Base-by-base conservation (phyloP, 2,888 invertebrate genomes). In the Pomacea canaliculata region DNA sequence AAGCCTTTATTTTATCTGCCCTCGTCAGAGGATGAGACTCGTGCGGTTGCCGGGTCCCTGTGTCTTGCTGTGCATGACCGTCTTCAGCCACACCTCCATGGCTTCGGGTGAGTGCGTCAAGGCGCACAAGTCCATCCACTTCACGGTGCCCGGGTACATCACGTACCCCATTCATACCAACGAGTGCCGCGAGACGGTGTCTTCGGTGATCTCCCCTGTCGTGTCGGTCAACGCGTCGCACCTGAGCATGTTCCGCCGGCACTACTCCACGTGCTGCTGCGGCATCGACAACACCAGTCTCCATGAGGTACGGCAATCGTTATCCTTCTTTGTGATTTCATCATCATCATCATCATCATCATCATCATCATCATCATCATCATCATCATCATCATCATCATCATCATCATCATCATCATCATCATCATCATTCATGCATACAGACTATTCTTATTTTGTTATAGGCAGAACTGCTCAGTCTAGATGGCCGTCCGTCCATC, bases 121-220 rank as follows among this genome's bases (percentile, higher is more conserved):
- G 63, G 68, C 62, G 5, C 74, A 74, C 74, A 74, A 69, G 62
- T 74, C 74, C 62, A 62, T 69, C 60, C 74, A 74, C 67, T 74
- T 74, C 69, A 69, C 62, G 2, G 62, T 74, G 49, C 74, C 74
- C 9, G 74, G 74, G 23, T 74, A 74, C 27, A 27, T 74, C 60
- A 69, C 69, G 60, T 37, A 59, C 27, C 74, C 74, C 49, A 74
- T 74, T 48, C 74, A 74, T 62, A 62, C 59, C 69, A 74, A 74
- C 63, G 74, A 74, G n/a, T 74, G 74, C 27, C 68, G 74, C 7
- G 74, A 74, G 59, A 69, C 74, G 18, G 68, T 69, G 60, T 62
- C 69, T 48, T 74, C 74, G 9, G n/a, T 62, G 10, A 74, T 74
- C 74, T 60, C 27, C 7, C 74, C 74, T 13, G 74, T 72, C 18